Conservation (phyloP, 2,888 invertebrate species). For the Acanthosoma haemorrhoidale region DNA sequence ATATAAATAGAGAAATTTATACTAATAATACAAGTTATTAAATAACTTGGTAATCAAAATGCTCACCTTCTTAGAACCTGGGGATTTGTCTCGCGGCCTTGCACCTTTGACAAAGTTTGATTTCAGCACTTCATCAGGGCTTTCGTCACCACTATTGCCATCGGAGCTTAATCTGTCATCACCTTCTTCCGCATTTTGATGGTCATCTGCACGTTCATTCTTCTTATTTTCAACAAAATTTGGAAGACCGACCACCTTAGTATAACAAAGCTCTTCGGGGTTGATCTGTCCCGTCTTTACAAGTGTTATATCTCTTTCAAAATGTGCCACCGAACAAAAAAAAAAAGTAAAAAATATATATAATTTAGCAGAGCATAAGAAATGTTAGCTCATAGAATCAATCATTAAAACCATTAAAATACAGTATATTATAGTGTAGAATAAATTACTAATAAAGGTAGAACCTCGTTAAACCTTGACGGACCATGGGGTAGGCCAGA, state of each 20-base stretch:
- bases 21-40: too few species aligned
- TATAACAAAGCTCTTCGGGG: conserved; percentile 68
- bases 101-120: conserved; percentile 60
- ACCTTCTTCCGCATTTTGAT: too few species aligned
- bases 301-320: conserved; percentile 77
- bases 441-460: too few species aligned
- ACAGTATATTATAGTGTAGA: too few species aligned
- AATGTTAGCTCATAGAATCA: too few species aligned
- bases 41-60: too few species aligned
- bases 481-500: too few species aligned
- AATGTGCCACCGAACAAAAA: conserved; percentile 63
- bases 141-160: conserved; percentile 52
- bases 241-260: conserved; percentile 76
- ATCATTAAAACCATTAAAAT: too few species aligned
- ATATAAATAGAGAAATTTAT: too few species aligned
- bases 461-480: too few species aligned
- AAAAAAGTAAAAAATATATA: conserved; percentile 9
- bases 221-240: conserved; percentile 54
- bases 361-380: too few species aligned
- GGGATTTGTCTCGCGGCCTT: conserved; percentile 73
- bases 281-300: conserved; percentile 63
- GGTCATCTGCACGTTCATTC: conserved; percentile 35
- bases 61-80: conserved; percentile 70
- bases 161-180: background rate
- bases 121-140: conserved; percentile 43